These are phyloP conservation scores for Abscondita cerata DNA, from an alignment of 2,888 invertebrate species.

Conservation along the genomic window DNA sequence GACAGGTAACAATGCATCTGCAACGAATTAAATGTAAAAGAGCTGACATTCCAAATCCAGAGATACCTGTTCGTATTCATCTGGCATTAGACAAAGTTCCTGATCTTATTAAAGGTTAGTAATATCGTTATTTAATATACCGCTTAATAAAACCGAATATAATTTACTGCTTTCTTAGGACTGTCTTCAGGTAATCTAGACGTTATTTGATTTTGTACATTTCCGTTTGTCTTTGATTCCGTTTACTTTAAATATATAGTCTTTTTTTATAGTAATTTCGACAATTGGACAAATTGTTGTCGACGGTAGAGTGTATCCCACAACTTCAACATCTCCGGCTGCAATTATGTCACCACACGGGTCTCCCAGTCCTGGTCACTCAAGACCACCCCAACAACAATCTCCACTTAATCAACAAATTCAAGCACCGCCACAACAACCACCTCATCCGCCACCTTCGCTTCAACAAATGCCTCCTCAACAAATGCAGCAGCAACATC, in stretches of 20 bases:
- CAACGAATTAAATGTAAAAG: constrained; percentile 82
- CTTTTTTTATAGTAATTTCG: constrained; percentile 67
- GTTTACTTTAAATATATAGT: neutral
- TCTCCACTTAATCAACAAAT: constrained; percentile 49
- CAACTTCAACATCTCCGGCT: constrained; percentile 58
- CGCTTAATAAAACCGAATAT: constrained; percentile 1
- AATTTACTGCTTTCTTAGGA: constrained; percentile 39
- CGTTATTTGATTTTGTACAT: neutral
- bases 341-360: constrained; percentile 46
- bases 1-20: constrained; percentile 75
- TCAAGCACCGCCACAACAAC: constrained; percentile 49
- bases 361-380: constrained; percentile 54
- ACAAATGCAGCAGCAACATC: constrained; percentile 48
- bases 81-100: constrained; percentile 81
- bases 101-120: constrained; percentile 76
- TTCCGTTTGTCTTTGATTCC: neutral
- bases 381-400: constrained; percentile 56
- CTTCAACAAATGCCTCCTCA: constrained; percentile 46
- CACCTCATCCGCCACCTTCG: constrained; percentile 46
- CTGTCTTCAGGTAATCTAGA: constrained; percentile 46
- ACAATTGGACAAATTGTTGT: constrained; percentile 83
- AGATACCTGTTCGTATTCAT: constrained; percentile 84
- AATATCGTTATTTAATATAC: neutral
- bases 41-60: constrained; percentile 89
- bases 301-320: constrained; percentile 80